Conservation (phyloP, 1,140 invertebrate genomes). For the Heliconius nattereri region DNA sequence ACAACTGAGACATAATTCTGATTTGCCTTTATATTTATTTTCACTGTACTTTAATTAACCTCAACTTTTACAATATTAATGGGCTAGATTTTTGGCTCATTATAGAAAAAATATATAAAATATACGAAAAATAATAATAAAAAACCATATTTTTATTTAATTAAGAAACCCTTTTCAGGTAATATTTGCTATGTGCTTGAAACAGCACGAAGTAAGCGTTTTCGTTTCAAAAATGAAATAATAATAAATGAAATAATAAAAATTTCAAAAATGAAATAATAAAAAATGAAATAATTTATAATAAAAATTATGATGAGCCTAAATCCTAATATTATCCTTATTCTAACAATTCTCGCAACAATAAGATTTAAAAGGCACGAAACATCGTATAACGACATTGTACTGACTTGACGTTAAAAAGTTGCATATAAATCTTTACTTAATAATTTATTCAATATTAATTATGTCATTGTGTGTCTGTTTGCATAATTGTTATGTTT, state of each 20-base stretch:
- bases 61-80: background rate
- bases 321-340: background rate
- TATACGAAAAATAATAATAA: background rate
- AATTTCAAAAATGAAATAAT: no score
- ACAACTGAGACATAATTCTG: background rate
- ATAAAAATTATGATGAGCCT: background rate
- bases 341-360: slow-evolving; percentile 21
- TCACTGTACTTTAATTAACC: slow-evolving; percentile 14
- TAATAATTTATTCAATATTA: slow-evolving; percentile 2
- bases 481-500: background rate
- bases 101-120: slow-evolving; percentile 1
- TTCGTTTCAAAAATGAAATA: no score
- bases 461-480: background rate
- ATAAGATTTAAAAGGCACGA: slow-evolving; percentile 37
- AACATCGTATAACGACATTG: slow-evolving; percentile 1
- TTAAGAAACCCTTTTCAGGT: no score
- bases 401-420: slow-evolving; percentile 16
- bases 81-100: slow-evolving; percentile 12
- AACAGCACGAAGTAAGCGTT: background rate
- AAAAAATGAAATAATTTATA: no score
- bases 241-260: no score
- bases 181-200: background rate
- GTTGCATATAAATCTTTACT: background rate
- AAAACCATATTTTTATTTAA: no score
- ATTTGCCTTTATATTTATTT: background rate